Evolutionary conservation across 2,113 vertebrate species (phyloP).

Genomic region (Shinisaurus crocodilurus): DNA sequence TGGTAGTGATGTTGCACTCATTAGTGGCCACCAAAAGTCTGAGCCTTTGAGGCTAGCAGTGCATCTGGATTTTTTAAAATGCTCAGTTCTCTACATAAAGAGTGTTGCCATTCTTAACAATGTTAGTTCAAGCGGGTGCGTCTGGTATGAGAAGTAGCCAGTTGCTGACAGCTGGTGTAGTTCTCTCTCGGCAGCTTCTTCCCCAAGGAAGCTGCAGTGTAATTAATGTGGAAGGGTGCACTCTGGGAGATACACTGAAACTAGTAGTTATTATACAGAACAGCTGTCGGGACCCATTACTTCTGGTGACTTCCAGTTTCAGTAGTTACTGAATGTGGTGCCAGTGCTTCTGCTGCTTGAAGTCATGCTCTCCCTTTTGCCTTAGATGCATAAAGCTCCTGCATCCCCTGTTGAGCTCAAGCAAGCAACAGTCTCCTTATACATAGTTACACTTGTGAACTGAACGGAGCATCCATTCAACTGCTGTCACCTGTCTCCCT

Average conservation of each 20-base stretch:
- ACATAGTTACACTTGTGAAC: not conserved
- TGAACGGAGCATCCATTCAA: not conserved
- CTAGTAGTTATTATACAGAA: slow-evolving; percentile 42
- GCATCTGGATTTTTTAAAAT: slow-evolving; percentile 2
- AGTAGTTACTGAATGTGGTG: slow-evolving; percentile 43
- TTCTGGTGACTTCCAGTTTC: slow-evolving; percentile 53
- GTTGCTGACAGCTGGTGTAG: slow-evolving; percentile 57
- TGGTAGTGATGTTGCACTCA: not conserved
- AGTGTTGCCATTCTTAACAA: slow-evolving; percentile 27
- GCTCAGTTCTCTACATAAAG: slow-evolving; percentile 15
- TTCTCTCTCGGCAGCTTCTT: slow-evolving; percentile 49
- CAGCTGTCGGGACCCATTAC: slow-evolving; percentile 55
- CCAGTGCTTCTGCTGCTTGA: slow-evolving; percentile 46
- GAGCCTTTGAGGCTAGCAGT: not conserved
- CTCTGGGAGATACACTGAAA: slow-evolving; percentile 49
- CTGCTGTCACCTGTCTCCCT: not conserved
- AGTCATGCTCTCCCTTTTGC: slow-evolving; percentile 22
- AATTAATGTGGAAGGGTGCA: slow-evolving; percentile 62
- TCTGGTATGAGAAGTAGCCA: slow-evolving; percentile 49
- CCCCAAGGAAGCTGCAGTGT: slow-evolving; percentile 52
- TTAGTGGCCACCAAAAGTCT: not conserved
- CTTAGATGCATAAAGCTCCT: not conserved
- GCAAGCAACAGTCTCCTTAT: slow-evolving; percentile 19
- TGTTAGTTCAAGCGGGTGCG: slow-evolving; percentile 57
- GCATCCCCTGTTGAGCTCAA: not conserved